Evolutionary conservation across 2,888 invertebrate species (phyloP), one percentile per base, ranked within the genome.

Genomic region (Erebia aethiops): DNA sequence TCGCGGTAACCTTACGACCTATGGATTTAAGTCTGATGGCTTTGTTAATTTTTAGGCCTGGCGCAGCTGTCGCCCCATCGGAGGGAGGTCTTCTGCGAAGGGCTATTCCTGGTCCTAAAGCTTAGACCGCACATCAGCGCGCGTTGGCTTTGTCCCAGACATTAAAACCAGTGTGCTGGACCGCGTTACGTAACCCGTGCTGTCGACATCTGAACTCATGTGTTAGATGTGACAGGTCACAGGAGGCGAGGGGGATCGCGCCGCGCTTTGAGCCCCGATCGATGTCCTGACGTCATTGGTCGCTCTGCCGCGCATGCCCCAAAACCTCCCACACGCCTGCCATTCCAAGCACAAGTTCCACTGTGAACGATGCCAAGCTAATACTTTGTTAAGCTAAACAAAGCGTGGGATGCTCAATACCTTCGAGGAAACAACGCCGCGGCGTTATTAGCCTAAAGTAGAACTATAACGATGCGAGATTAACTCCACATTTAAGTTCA

Each of bases 31-130:
- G 35, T 54, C 69, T 14, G 51, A 7, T 54, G 1, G 9, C 54
- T 54, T 54, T 54, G 74, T 71, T 70, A 65, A 67, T 70, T 68
- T 64, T 72, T 71, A 75, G 72, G 71, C 74, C 69, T 71, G 72
- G 74, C 68, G 83, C 98, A 98, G 94, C 97, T 97, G 95, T 98
- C 98, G 92, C 98, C 98, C 98, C 98, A 98, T 94, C 98, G 96
- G 87, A 98, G 96, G 93, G 98, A 98, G 94, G 98, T 98, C 95
- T 98, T 98, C 95, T 98, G 98, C 94, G 98, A 98, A 95, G 98
- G 98, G 95, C 97, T 98, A 95, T 98, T 98, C 94, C 98, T 97
- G 93, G 98, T 98, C 95, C 96, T 98, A 96, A 98, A 98, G 94
- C 96, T 97, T 96, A 97, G 96, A 95, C 97, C 97, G 95, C 97